A percentile compares a stretch with the other conserved stretches of the same genome.
phyloP scores from a whole-genome alignment of 2,888 invertebrate genomes.

The Drosophila mettleri region DNA sequence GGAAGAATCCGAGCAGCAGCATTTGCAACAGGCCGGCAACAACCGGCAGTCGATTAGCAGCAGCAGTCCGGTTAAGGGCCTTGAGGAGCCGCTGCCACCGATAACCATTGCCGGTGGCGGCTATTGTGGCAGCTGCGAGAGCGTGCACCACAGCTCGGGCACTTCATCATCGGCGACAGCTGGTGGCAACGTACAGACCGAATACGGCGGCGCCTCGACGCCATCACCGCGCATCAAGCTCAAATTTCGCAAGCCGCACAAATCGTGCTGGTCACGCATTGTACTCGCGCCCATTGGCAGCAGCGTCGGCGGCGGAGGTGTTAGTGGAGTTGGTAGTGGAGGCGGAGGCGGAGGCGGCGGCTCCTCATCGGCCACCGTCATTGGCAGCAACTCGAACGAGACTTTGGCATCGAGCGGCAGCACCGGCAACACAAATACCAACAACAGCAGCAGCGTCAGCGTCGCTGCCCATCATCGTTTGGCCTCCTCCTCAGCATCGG shows the following conservation, averaged over 20 bases:
- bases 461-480: conserved; percentile 75
- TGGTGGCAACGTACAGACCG: conserved; percentile 28
- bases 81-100: conserved; percentile 48
- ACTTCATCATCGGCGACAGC: conserved; percentile 68
- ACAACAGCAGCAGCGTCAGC: conserved; percentile 77
- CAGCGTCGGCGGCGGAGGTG: conserved; percentile 37
- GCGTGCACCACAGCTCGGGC: conserved; percentile 76
- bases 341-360: no score
- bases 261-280: conserved; percentile 84
- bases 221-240: conserved; percentile 85
- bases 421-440: conserved; percentile 77
- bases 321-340: no score
- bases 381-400: conserved; percentile 82
- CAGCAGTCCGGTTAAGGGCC: conserved; percentile 25
- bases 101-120: conserved; percentile 55
- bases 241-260: conserved; percentile 84
- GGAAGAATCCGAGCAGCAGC: conserved; percentile 87
- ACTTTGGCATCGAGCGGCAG: conserved; percentile 81
- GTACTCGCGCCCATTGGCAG: conserved; percentile 80
- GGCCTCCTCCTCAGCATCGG: conserved; percentile 79
- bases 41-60: conserved; percentile 17
- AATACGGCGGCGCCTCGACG: conserved; percentile 74
- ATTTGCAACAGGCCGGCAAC: conserved; percentile 45
- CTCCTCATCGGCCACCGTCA: conserved; percentile 69
- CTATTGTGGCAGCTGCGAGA: conserved; percentile 82